These are phyloP conservation scores for Philaethria dido DNA, from an alignment of 2,888 invertebrate genomes.

Conservation along the genomic window DNA sequence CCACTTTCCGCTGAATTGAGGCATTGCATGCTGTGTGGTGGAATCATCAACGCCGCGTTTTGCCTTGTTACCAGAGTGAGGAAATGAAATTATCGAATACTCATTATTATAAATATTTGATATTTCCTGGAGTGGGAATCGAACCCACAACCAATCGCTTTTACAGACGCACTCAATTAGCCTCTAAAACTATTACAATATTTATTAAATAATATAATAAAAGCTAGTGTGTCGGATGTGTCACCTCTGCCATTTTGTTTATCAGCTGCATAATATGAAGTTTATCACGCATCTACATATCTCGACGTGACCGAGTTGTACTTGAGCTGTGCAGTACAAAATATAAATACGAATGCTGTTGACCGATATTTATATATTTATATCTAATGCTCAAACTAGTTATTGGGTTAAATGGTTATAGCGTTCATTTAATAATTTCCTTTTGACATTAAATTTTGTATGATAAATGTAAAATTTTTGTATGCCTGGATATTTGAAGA, in stretches of 20 bases:
- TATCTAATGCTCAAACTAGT: slow-evolving; percentile 8
- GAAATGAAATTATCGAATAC: no score
- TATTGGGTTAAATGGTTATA: slow-evolving; percentile 12
- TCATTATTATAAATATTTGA: no score
- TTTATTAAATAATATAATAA: background rate
- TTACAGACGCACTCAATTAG: no score
- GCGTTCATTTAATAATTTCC: background rate
- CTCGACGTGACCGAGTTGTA: slow-evolving; percentile 44
- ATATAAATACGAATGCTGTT: slow-evolving; percentile 25
- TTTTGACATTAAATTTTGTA: background rate
- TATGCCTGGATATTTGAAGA: no score
- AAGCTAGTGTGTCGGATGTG: background rate
- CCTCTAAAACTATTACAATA: no score
- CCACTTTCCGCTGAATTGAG: no score
- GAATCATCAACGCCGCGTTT: no score
- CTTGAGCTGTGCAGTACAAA: slow-evolving; percentile 31
- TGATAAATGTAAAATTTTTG: no score
- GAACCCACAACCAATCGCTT: no score
- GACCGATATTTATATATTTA: slow-evolving; percentile 16
- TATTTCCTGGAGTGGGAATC: no score
- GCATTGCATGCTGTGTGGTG: no score
- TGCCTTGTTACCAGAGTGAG: no score
- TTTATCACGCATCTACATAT: slow-evolving; percentile 34
- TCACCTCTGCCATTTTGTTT: slow-evolving; percentile 19
- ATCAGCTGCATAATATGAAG: slow-evolving; percentile 23